Base-by-base conservation (phyloP, 2,797 vertebrate species). In the Rallus crepitans region DNA sequence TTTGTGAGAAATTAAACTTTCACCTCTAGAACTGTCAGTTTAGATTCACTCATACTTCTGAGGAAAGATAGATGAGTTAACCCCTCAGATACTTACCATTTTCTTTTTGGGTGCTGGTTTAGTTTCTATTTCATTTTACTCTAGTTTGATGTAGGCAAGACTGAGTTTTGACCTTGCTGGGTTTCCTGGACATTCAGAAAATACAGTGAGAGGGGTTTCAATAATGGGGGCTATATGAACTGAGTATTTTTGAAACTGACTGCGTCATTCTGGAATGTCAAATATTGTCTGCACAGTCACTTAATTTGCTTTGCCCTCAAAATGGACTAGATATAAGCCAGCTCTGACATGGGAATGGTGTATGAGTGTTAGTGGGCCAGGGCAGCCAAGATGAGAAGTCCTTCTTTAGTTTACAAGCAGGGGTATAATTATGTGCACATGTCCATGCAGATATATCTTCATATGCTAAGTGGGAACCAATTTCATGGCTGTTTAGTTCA, bases 1-100 rank as follows among this genome's bases (percentile, higher is more conserved):
- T 96, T 53, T 68, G 71, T 85, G 78, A 87, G 77, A 90, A 89
- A 94, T 87, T 68, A 94, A 94, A 82, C 60, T 90, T 96, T 93
- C 18, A 59, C 81, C 30, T 87, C 50, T 61, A 82, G 86, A 89
- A 77, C 82, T 87, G 50, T 92, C 61, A 18, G 75, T 87, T 94
- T 71, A 92, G 56, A 80, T 33, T 80, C 2, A 2, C 31, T 92
- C 0, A 0, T 75, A 30, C 39, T 78, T 90, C 52, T 70, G 69
- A 81, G 65, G 76, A 57, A 87, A 86, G 76, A 28, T 2, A 55
- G 56, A 53, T 33, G 15, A 19, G 72, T 91, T 92, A 89, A 92
- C 79, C 73, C 85, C 86, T 92, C 35, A 82, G 45, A 30, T 6
- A 7, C 65, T 71, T 61, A 23, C 15, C 3, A 17, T 71, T 94